Base-by-base conservation (phyloP, 2,797 vertebrate genomes). In the Euthynnus affinis region DNA sequence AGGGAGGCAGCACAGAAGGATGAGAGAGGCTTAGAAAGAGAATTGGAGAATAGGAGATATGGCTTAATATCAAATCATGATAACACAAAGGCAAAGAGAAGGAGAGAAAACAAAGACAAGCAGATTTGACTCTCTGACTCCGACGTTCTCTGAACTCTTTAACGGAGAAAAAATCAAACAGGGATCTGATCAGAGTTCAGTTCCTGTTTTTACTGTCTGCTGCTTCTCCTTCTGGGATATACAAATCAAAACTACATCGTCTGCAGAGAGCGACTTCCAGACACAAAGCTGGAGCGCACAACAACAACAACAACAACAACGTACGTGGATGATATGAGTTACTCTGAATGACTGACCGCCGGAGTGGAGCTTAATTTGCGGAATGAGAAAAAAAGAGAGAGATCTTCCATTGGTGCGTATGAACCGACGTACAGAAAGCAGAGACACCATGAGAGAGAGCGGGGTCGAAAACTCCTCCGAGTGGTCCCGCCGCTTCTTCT, bases 1-100 rank as follows among this genome's bases (percentile, higher is more conserved):
- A 80, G 73, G 58, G 85, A 89, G 88, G 84, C 69, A 63, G 77
- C 62, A 80, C 1, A 86, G 77, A 88, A 88, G 92, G 86, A 92
- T 76, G 79, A 91, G 87, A 80, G 74, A 57, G 70, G 74, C 61
- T 80, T 59, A 76, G 72, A 53, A 75, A 82, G 61, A 86, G 64
- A 81, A 71, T 20, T 75, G 42, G 42, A 76, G 40, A 44, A 37
- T 40, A 8, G 72, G 72, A 80, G 79, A 85, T 85, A 15, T 76
- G 66, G 22, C 12, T 66, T 25, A 40, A 85, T 75, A 68, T 61
- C 14, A 62, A 74, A 48, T 80, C 60, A 60, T 76, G 29, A 77
- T 22, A 61, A 78, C 60, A 40, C 48, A 58, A 57, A 74, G 80
- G 62, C 42, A 20, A 40, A 52, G 56, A 65, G 65, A 71, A 56